Evolutionary conservation across 2,113 vertebrate species (phyloP), one percentile per base, ranked within the genome.

Genomic region (Odontophorus gujanensis): DNA sequence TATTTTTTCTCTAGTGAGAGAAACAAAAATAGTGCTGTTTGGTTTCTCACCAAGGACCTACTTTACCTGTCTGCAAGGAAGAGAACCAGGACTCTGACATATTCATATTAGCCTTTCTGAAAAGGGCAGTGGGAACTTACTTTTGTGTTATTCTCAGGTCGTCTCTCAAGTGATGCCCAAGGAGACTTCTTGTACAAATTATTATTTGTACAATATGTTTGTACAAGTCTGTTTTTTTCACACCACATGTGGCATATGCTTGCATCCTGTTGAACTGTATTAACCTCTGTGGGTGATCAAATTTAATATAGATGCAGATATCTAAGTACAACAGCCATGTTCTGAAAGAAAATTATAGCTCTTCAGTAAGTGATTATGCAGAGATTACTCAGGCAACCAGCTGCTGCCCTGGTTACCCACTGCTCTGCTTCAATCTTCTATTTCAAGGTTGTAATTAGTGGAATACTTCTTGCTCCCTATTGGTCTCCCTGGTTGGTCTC

Each of bases 361-460:
- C 81, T 90, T 69, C 48, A 75, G 81, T 81, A 76, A 89, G 94
- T 1, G 38, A 85, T 89, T 95, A 85, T 89, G 77, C 78, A 87
- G 89, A 82, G 78, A 94, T 96, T 96, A 92, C 95, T 96, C 59
- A 89, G 92, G 91, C 96, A 96, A 96, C 94, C 72, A 89, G 87
- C 78, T 4, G 71, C 89, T 94, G 62, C 91, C 89, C 85, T 96
- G 89, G 96, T 74, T 95, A 96, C 94, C 50, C 2, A 0, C 63
- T 91, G 81, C 81, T 93, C 69, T 73, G 89, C 69, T 84, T 96
- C 43, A 19, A 61, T 92, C 89, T 96, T 89, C 62, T 19, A 48
- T 85, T 88, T 72, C 68, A 90, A 84, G 45, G 40, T 79, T 96
- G 74, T 93, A 90, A 94, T 96, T 94, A 92, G 53, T 94, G 55